Conservation (phyloP, 1,140 invertebrate species). For the Aphidius ervi region DNA sequence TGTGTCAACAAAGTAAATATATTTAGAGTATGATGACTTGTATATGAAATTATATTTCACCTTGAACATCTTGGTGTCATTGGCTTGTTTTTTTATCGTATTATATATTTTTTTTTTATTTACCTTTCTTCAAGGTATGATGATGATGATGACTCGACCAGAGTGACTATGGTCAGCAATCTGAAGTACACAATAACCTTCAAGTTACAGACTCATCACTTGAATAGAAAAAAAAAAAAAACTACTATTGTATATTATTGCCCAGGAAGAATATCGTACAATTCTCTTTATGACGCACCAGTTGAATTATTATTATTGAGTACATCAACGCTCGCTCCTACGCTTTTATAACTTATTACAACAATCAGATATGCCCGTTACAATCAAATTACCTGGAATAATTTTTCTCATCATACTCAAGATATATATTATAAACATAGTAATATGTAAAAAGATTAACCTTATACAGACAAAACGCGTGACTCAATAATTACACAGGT, state of each 20-base stretch:
- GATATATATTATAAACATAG: not conserved
- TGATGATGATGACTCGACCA: too few relatives aligned
- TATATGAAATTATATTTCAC: too few relatives aligned
- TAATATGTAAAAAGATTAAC: not conserved
- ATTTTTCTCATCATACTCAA: conserved; percentile 7
- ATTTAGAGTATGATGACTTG: too few relatives aligned
- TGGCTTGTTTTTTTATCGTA: too few relatives aligned
- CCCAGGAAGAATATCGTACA: conserved; percentile 1
- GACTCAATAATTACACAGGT: too few relatives aligned
- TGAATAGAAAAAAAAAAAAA: not conserved
- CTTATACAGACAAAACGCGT: too few relatives aligned
- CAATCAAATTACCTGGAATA: conserved; percentile 18
- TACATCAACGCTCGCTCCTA: conserved; percentile 25
- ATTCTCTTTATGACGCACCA: conserved; percentile 11
- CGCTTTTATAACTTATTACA: conserved; percentile 15
- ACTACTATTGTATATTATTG: not conserved
- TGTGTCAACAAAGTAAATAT: too few relatives aligned
- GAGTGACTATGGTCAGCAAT: too few relatives aligned
- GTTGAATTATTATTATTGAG: conserved; percentile 31
- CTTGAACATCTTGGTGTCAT: too few relatives aligned
- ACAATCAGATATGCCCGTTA: conserved; percentile 13
- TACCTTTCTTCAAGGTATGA: too few relatives aligned
- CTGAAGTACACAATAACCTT: not conserved
- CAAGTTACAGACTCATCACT: not conserved
- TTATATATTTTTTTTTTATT: too few relatives aligned